These are phyloP conservation scores for Baryphthengus martii DNA, from an alignment of 2,113 vertebrate genomes.

Conservation along the genomic window DNA sequence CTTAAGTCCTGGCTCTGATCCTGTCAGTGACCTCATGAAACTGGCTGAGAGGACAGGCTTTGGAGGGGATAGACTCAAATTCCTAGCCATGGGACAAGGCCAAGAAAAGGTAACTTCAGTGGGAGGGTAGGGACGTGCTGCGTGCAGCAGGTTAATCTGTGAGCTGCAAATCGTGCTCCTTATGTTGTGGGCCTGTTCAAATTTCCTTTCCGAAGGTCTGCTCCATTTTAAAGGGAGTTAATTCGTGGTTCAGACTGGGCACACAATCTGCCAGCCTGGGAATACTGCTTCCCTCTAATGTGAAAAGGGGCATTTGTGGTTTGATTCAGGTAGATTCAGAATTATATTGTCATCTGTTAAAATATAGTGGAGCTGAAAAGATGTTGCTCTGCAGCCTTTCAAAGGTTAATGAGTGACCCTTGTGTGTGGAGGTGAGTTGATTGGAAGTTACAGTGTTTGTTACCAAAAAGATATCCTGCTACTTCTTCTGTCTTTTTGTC, in stretches of 20 bases:
- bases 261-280: background rate
- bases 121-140: background rate
- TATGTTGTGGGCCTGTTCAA: background rate
- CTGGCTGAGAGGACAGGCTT: conserved; percentile 85
- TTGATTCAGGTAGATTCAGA: background rate
- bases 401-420: background rate
- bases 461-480: background rate
- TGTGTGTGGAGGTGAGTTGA: background rate
- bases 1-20: conserved; percentile 92
- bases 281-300: background rate
- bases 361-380: background rate
- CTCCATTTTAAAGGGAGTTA: background rate
- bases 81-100: conserved; percentile 97
- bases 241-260: background rate
- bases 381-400: background rate
- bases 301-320: background rate
- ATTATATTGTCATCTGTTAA: background rate
- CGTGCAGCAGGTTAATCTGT: background rate
- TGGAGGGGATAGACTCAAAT: conserved; percentile 84
- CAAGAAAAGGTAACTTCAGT: conserved; percentile 85
- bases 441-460: background rate
- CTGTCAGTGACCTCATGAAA: conserved; percentile 89
- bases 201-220: background rate
- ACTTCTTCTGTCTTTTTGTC: background rate
- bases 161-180: background rate